These are phyloP conservation scores for Eupeodes latifasciatus DNA, from an alignment of 2,888 invertebrate species.

Conservation along the genomic window DNA sequence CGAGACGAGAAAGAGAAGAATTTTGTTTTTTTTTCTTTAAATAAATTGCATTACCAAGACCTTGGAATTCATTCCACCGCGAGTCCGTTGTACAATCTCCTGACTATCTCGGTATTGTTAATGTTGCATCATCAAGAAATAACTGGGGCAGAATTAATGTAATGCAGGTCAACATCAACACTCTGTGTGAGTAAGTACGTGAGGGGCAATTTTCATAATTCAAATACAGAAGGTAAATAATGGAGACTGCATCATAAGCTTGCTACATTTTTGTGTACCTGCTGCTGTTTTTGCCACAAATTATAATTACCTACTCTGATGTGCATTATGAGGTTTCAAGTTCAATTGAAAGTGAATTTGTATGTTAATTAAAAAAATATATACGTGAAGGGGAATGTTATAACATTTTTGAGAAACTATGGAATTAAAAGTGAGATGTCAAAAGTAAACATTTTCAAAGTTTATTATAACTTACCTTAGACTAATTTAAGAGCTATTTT, in stretches of 20 bases:
- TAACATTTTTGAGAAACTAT: too few species aligned
- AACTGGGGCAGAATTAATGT: slow-evolving; percentile 54
- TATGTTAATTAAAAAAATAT: slow-evolving; percentile 21
- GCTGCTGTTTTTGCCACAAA: slow-evolving; percentile 23
- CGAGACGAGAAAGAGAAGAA: slow-evolving; percentile 34
- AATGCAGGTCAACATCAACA: slow-evolving; percentile 54
- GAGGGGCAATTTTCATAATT: slow-evolving; percentile 15
- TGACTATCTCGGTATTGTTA: background rate
- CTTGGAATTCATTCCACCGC: slow-evolving; percentile 62
- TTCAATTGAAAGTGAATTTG: slow-evolving; percentile 59
- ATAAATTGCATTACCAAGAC: slow-evolving; percentile 65
- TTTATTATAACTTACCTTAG: too few species aligned
- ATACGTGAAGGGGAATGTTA: too few species aligned
- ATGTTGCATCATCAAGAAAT: slow-evolving; percentile 55
- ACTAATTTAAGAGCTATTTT: too few species aligned
- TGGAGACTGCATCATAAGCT: background rate
- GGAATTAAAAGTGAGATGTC: too few species aligned
- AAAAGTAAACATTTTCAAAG: too few species aligned
- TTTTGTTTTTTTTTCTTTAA: background rate
- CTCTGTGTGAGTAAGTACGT: slow-evolving; percentile 25
- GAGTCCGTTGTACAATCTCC: slow-evolving; percentile 32
- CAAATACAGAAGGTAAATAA: background rate
- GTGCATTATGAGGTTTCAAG: slow-evolving; percentile 51
- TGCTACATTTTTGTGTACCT: slow-evolving; percentile 38
- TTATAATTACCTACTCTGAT: background rate